Percentiles rank a stretch among this genome's conserved stretches.
Evolutionary conservation across 2,888 invertebrate genomes (phyloP).

Genomic region (Perithous albicinctus): DNA sequence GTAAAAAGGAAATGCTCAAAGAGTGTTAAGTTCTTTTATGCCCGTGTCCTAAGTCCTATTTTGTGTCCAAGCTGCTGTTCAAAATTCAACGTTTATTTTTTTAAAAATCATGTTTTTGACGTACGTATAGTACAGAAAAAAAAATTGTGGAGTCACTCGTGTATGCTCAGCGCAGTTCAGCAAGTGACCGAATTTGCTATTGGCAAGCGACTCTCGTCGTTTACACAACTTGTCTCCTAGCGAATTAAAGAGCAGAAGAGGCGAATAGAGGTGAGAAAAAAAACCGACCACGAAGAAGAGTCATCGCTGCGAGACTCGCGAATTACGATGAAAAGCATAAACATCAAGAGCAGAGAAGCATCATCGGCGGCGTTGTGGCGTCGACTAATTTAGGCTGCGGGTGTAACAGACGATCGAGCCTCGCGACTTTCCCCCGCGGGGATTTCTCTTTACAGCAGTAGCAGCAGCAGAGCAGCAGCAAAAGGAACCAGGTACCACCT

Average conservation of each 20-base stretch:
- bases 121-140: too few relatives aligned
- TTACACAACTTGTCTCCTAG: conserved; percentile 14
- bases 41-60: too few relatives aligned
- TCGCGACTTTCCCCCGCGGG: not conserved
- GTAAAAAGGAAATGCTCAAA: too few relatives aligned
- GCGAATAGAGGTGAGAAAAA: not conserved
- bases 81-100: too few relatives aligned
- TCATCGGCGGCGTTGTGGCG: conserved; percentile 4
- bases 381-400: conserved; percentile 31
- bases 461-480: too few relatives aligned
- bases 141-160: not conserved
- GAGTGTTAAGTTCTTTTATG: too few relatives aligned
- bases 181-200: not conserved
- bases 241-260: not conserved
- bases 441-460: not conserved
- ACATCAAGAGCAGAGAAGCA: not conserved
- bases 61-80: too few relatives aligned
- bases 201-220: conserved; percentile 17
- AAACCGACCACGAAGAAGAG: not conserved
- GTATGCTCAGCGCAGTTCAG: not conserved
- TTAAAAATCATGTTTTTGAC: too few relatives aligned
- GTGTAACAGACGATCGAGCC: conserved; percentile 6
- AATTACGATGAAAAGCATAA: not conserved
- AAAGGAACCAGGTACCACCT: too few relatives aligned
- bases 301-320: not conserved